phyloP scores from a whole-genome alignment of 2,113 vertebrate genomes.

The Nettapus auritus region DNA sequence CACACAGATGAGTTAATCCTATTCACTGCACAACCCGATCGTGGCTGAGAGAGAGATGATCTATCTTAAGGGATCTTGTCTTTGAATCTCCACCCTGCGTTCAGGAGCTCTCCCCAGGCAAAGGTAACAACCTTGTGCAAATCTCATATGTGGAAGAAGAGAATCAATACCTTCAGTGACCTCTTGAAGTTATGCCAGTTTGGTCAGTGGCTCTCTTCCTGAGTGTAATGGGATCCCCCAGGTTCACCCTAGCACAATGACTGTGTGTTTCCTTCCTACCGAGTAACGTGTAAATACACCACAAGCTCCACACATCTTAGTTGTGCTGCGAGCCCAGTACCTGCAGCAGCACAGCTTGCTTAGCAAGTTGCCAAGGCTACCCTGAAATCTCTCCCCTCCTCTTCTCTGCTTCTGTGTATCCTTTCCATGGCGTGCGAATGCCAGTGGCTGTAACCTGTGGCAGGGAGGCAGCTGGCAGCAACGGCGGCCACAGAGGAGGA shows the following conservation, averaged over 20 bases:
- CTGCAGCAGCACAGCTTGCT: slow-evolving; percentile 52
- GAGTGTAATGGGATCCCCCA: background rate
- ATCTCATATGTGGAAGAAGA: background rate
- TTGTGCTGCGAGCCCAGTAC: background rate
- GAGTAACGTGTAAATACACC: background rate
- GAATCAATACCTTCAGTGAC: background rate
- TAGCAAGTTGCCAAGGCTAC: slow-evolving; percentile 42
- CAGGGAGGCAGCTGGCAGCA: slow-evolving; percentile 55
- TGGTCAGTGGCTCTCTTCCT: background rate
- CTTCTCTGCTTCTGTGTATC: background rate
- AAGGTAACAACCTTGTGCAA: background rate
- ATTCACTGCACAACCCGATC: background rate
- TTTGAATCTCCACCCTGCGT: background rate
- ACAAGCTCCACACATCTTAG: fast-evolving
- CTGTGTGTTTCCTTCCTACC: background rate
- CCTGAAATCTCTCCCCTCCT: slow-evolving; percentile 13
- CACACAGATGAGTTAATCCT: background rate
- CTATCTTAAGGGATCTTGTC: background rate
- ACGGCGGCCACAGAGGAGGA: slow-evolving; percentile 55
- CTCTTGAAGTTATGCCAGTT: background rate
- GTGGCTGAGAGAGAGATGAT: background rate
- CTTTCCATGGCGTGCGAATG: slow-evolving; percentile 36
- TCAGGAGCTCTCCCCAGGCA: background rate
- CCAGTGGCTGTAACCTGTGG: slow-evolving; percentile 54
- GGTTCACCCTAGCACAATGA: background rate